A percentile compares a stretch with the other conserved stretches of the same genome.
Evolutionary conservation across 1,140 invertebrate species (phyloP).

Genomic region (Brachystomella parvula): DNA sequence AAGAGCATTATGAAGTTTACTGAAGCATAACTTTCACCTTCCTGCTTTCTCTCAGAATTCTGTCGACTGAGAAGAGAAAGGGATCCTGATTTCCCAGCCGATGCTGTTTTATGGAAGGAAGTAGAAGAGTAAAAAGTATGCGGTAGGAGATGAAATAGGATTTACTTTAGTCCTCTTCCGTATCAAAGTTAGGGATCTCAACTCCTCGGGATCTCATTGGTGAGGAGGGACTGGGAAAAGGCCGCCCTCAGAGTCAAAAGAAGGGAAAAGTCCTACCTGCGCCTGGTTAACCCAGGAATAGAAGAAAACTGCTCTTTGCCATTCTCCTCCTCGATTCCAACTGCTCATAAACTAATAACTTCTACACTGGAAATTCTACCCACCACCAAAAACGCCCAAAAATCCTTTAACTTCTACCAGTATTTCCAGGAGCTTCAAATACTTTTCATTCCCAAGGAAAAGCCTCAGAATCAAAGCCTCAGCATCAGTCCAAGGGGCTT

Average conservation of each 20-base stretch:
- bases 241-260: constrained; percentile 31
- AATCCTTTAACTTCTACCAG: too few relatives aligned
- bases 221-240: constrained; percentile 30
- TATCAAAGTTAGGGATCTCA: constrained; percentile 5
- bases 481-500: neutral
- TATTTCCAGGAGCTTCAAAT: too few relatives aligned
- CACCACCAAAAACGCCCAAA: too few relatives aligned
- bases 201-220: constrained; percentile 22
- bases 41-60: too few relatives aligned
- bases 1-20: too few relatives aligned
- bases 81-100: too few relatives aligned
- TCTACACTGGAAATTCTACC: too few relatives aligned
- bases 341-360: too few relatives aligned
- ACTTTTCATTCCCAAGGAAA: neutral
- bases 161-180: neutral
- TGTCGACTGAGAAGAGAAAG: too few relatives aligned
- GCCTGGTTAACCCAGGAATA: constrained; percentile 14
- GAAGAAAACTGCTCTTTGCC: constrained; percentile 23
- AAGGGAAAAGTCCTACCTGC: constrained; percentile 27
- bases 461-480: neutral
- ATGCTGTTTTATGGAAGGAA: too few relatives aligned
- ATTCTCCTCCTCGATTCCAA: neutral
- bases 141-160: neutral
- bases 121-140: too few relatives aligned
- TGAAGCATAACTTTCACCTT: too few relatives aligned